Conservation (phyloP, 2,888 invertebrate species). For the Stegophylla sp. region DNA sequence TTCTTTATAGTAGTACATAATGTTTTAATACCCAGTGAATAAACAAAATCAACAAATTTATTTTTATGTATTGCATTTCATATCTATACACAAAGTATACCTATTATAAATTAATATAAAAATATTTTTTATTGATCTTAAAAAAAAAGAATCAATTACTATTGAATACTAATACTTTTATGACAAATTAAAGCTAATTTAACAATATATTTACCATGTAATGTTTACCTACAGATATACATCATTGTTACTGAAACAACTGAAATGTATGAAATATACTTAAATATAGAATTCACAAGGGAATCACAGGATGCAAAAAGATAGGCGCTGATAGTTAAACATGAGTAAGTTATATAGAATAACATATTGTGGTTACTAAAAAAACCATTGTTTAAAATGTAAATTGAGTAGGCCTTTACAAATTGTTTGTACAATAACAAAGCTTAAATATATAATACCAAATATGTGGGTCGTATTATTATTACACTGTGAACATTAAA, state of each 20-base stretch:
- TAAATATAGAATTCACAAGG: conserved; percentile 3
- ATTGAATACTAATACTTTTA: neutral
- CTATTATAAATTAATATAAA: neutral
- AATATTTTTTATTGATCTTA: neutral
- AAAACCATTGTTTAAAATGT: conserved; percentile 50
- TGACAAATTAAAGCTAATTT: neutral
- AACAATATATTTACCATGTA: too few species aligned
- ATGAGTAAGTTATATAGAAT: conserved; percentile 39
- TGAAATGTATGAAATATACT: neutral
- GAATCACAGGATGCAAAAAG: conserved; percentile 16
- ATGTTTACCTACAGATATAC: too few species aligned
- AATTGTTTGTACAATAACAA: conserved; percentile 34
- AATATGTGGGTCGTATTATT: conserved; percentile 40
- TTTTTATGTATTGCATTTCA: neutral
- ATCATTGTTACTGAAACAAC: conserved; percentile 2
- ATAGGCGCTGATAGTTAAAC: conserved; percentile 27
- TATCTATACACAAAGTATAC: too few species aligned
- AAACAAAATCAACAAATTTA: neutral
- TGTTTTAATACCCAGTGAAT: neutral
- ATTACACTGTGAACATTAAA: conserved; percentile 31
- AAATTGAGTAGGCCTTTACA: conserved; percentile 51
- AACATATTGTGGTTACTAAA: conserved; percentile 24
- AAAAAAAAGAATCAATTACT: neutral
- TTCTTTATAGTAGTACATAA: neutral
- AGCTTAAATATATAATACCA: conserved; percentile 24